Evolutionary conservation across 2,113 vertebrate genomes (phyloP), one percentile per base, ranked within the genome.

Genomic region (Nematolebias whitei): DNA sequence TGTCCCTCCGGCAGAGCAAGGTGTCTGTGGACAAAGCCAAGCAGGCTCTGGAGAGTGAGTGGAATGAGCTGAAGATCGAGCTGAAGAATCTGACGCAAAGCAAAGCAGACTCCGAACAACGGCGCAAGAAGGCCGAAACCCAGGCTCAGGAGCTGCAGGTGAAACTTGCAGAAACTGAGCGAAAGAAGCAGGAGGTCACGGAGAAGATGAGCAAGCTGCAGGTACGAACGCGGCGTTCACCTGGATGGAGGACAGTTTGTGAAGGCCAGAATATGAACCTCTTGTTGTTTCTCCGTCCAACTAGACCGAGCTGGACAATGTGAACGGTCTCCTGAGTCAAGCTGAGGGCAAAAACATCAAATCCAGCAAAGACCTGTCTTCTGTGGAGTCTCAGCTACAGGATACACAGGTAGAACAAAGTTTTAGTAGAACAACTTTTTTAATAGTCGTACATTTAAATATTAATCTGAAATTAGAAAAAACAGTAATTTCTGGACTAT

Each of bases 111-210:
- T 96, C 95, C 0, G 98, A 99, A 78, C 93, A 96, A 78, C 95
- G 96, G 68, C 90, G 97, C 66, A 99, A 98, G 90, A 98, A 96
- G 79, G 94, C 91, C 0, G 98, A 99, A 70, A 22, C 92, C 22
- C 96, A 96, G 80, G 82, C 98, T 32, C 96, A 98, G 71, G 98
- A 99, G 24, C 88, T 99, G 54, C 96, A 98, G 87, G 88, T 97
- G 61, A 98, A 98, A 89, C 82, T 90, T 18, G 80, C 55, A 2
- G 98, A 99, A 64, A 94, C 94, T 0, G 97, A 98, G 78, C 92
- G 92, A 8, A 90, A 95, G 51, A 93, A 92, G 72, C 85, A 89
- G 0, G 98, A 98, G 29, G 82, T 95, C 62, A 67, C 84, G 0
- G 95, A 97, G 40, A 96, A 91, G 82, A 90, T 94, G 59, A 74